Evolutionary conservation across 2,888 invertebrate genomes (phyloP), one percentile per base, ranked within the genome.

Genomic region (Drosophila borborema): DNA sequence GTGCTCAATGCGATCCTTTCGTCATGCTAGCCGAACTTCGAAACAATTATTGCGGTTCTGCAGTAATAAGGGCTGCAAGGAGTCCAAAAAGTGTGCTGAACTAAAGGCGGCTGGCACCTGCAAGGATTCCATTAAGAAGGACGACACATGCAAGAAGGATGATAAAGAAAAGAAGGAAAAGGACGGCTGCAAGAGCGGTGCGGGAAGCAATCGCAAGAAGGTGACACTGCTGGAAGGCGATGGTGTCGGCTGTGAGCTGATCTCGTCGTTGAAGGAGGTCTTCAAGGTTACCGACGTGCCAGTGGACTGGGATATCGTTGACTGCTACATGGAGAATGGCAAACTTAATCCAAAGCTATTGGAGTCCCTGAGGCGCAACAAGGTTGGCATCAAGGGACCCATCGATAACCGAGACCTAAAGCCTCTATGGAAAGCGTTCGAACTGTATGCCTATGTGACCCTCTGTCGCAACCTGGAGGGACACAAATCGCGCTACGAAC

Each of bases 221-320:
- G 97, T 97, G 90, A 99, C 99, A 1, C 93, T 99, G 60, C 98
- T 99, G 72, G 98, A 98, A 0, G 99, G 99, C 49, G 99, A 99
- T 94, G 99, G 99, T 41, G 98, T 99, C 1, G 99, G 99, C 0
- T 98, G 98, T 1, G 99, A 99, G 92, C 93, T 99, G 64, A 96
- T 98, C 73, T 95, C 96, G 81, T 95, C 97, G 0, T 97, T 99
- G 8, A 96, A 96, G 92, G 96, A 97, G 91, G 97, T 99, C 1
- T 97, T 98, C 92, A 95, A 95, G 94, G 96, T 97, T 54, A 96
- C 97, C 10, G 95, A 95, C 70, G 97, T 97, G 60, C 99, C 99
- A 0, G 96, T 99, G 18, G 98, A 98, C 90, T 99, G 99, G 94
- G 99, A 99, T 92, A 95, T 97, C 7, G 96, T 96, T 90, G 97